These are phyloP conservation scores for Chaetodon auriga DNA, from an alignment of 2,113 vertebrate species.

Conservation along the genomic window DNA sequence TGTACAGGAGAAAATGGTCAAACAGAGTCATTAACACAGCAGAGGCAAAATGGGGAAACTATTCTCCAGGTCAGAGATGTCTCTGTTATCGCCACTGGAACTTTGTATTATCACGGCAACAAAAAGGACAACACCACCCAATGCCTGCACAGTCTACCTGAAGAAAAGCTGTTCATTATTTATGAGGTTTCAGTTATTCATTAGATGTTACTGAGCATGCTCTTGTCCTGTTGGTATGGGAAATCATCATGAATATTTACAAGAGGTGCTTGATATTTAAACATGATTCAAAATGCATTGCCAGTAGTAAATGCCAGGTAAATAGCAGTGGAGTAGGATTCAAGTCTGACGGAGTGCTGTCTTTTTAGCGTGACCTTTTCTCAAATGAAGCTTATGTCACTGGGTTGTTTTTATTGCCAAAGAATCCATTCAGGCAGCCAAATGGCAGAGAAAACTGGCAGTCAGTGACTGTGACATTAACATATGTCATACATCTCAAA, in stretches of 20 bases:
- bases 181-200: conserved; percentile 75
- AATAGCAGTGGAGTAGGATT: conserved; percentile 63
- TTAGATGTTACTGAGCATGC: conserved; percentile 61
- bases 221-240: conserved; percentile 63
- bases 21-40: conserved; percentile 64
- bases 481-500: conserved; percentile 14
- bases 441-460: conserved; percentile 8
- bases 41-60: conserved; percentile 47
- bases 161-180: conserved; percentile 69
- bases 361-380: conserved; percentile 70
- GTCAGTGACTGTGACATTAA: conserved; percentile 19
- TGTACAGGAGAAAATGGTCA: conserved; percentile 59
- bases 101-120: conserved; percentile 1
- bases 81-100: neutral
- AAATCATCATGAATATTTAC: conserved; percentile 77
- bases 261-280: conserved; percentile 77
- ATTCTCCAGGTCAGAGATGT: conserved; percentile 38
- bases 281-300: conserved; percentile 71
- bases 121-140: neutral
- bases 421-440: conserved; percentile 33
- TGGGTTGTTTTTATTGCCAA: conserved; percentile 29
- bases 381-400: conserved; percentile 46
- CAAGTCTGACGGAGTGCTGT: conserved; percentile 26
- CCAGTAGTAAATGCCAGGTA: conserved; percentile 77
- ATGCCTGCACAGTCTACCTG: conserved; percentile 20